Evolutionary conservation across 2,797 vertebrate genomes (phyloP), one percentile per base, ranked within the genome.

Genomic region (Chrosomus eos): DNA sequence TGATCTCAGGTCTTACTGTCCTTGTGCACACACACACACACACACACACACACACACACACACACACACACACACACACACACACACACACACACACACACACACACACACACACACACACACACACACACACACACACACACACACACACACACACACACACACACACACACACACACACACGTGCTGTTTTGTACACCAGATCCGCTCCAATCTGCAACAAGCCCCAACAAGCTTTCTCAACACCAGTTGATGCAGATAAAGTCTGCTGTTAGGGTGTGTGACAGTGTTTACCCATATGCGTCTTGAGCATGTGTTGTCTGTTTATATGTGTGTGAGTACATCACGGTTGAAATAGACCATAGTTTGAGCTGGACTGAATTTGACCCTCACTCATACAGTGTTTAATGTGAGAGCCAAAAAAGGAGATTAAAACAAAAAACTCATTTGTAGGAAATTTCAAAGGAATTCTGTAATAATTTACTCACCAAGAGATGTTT

Each of bases 111-210:
- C 28, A 23, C 14, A 33, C 33, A 33, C 33, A 3, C 33, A 4
- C 33, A 33, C 33, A 33, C 16, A 51, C 48, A 51, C 48, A 51
- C 48, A 51, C 16, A 51, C 48, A 51, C 48, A 51, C 48, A 51
- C 51, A 53, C 51, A 21, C 19, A 93, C 91, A 88, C 91, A 91
- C 82, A 78, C 28, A 79, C 90, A 86, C 88, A 86, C 86, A 89
- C 76, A 88, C 78, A 86, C 28, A 26, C 14, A n/a, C n/a, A n/a
- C 90, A 86, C 88, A 86, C 86, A 89, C 76, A 88, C 78, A 86
- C 28, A 26, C 14, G 23, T 1, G 8, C 58, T 53, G 72, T 16
- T 38, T 36, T 79, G 31, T 23, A 40, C 4, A 64, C n/a, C 55
- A 85, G 55, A 85, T 66, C 9, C 28, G 14, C 26, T 51, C n/a